Evolutionary conservation across 92 coral and sea anemone genomes (phyloP), one percentile per base, ranked within the genome.

Genomic region (Bergia puertoricense): DNA sequence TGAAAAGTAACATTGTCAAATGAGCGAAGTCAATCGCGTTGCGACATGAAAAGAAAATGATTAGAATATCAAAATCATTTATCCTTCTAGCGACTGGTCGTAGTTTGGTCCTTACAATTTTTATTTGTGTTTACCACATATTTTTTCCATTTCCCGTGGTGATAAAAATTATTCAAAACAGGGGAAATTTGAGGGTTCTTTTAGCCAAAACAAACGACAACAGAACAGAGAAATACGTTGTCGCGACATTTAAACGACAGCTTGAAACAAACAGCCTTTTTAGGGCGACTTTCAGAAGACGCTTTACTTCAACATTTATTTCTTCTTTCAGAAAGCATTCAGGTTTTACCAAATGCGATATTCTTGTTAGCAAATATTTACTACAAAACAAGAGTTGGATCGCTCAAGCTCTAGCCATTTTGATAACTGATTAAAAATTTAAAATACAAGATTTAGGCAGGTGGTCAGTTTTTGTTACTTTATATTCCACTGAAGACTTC

Each of bases 381-480:
- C 46, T 45, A 42, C 30, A n/a, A 89, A 81, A 48, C 90, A 77
- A 68, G 81, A 90, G 90, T 81, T 85, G 89, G 69, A 80, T 76
- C 82, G 75, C 91, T 77, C 88, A 56, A 71, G 82, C 90, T 91
- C 92, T 90, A 85, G 91, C 88, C 90, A 88, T 91, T 82, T 92
- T 86, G 93, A 86, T 82, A 88, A 84, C 93, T 92, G 91, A 93
- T 93, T 89, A 93, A 95, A 90, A 90, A 95, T 95, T 95, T 85
- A 95, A 81, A 90, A 85, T 79, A 81, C 79, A 86, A 84, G 71
- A 79, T 88, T 90, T 94, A 86, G 93, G 85, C 88, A 76, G 86
- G 91, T 82, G 88, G 90, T 75, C 85, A 4, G 90, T 91, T 89
- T 87, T 71, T 69, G 90, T 90, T 79, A 74, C 54, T 46, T 83